Evolutionary conservation across 2,888 invertebrate species (phyloP).

Genomic region (Papilio elwesi): DNA sequence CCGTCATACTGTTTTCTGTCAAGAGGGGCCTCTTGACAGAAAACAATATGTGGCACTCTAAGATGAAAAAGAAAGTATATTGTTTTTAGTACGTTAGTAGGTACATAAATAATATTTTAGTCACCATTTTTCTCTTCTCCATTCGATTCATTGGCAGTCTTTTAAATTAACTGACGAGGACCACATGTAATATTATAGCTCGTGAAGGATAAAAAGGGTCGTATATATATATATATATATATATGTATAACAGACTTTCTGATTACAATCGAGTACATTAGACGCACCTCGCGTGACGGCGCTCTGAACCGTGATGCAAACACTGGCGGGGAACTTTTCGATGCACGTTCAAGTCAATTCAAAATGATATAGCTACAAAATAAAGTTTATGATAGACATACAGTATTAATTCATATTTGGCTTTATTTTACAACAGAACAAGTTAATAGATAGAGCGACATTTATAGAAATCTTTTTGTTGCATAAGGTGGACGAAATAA

Average conservation of each 20-base stretch:
- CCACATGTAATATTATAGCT: not conserved
- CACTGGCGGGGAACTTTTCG: conserved; percentile 41
- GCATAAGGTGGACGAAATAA: no score
- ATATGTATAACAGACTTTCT: conserved; percentile 17
- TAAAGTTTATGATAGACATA: not conserved
- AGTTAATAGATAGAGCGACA: no score
- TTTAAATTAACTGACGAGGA: not conserved
- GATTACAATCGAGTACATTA: conserved; percentile 53
- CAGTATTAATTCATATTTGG: not conserved
- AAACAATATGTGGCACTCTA: no score
- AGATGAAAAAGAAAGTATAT: no score
- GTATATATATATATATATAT: not conserved
- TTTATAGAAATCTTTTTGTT: no score
- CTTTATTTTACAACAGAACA: no score
- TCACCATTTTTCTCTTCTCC: no score
- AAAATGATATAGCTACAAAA: conserved; percentile 5
- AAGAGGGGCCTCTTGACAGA: no score
- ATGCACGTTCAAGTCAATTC: conserved; percentile 25
- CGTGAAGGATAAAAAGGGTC: conserved; percentile 31
- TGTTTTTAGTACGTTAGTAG: not conserved
- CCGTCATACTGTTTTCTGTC: no score
- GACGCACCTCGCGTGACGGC: conserved; percentile 70
- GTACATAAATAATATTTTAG: not conserved
- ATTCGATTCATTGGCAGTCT: not conserved
- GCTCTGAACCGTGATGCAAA: conserved; percentile 72